Percentiles rank a stretch among this genome's conserved stretches.
phyloP scores from a whole-genome alignment of 1,140 invertebrate genomes.

The Drosophila setifemur region DNA sequence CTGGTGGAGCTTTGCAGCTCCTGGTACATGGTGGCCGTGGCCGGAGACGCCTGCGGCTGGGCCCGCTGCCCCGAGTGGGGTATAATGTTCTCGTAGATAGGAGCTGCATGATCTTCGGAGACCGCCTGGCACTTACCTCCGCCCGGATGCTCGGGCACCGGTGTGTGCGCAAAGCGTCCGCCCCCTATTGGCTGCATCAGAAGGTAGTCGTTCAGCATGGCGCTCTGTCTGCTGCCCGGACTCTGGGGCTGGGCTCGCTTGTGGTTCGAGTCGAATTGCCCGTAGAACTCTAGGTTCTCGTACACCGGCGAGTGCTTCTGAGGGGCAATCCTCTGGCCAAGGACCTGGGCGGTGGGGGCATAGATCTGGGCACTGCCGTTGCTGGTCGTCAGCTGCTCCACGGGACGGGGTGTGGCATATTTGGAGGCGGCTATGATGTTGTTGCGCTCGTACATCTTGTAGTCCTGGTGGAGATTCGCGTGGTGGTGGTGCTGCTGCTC shows the following conservation, averaged over 20 bases:
- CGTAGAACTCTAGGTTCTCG: slow-evolving; percentile 91
- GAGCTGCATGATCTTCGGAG: slow-evolving; percentile 69
- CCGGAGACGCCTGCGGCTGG: slow-evolving; percentile 79
- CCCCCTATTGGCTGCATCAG: slow-evolving; percentile 59
- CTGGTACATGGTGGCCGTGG: slow-evolving; percentile 79
- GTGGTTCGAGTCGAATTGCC: slow-evolving; percentile 82
- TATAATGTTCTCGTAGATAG: slow-evolving; percentile 89
- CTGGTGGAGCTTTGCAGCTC: slow-evolving; percentile 45
- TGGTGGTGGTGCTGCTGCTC: slow-evolving; percentile 41
- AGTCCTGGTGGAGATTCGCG: slow-evolving; percentile 79
- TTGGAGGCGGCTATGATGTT: slow-evolving; percentile 88
- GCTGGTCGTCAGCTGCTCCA: slow-evolving; percentile 82
- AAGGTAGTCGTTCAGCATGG: slow-evolving; percentile 62
- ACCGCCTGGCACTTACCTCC: background rate
- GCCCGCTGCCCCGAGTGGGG: slow-evolving; percentile 83
- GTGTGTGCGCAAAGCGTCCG: slow-evolving; percentile 77
- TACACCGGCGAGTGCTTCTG: slow-evolving; percentile 87
- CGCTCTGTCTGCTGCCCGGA: slow-evolving; percentile 64
- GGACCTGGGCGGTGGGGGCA: slow-evolving; percentile 61
- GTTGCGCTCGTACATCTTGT: slow-evolving; percentile 86
- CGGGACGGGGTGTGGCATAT: slow-evolving; percentile 88
- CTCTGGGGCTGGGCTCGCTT: slow-evolving; percentile 83
- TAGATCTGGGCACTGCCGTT: slow-evolving; percentile 58
- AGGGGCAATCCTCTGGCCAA: slow-evolving; percentile 63
- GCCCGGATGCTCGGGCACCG: slow-evolving; percentile 57